phyloP scores from a whole-genome alignment of 2,113 vertebrate species.

The Mungos mungo region DNA sequence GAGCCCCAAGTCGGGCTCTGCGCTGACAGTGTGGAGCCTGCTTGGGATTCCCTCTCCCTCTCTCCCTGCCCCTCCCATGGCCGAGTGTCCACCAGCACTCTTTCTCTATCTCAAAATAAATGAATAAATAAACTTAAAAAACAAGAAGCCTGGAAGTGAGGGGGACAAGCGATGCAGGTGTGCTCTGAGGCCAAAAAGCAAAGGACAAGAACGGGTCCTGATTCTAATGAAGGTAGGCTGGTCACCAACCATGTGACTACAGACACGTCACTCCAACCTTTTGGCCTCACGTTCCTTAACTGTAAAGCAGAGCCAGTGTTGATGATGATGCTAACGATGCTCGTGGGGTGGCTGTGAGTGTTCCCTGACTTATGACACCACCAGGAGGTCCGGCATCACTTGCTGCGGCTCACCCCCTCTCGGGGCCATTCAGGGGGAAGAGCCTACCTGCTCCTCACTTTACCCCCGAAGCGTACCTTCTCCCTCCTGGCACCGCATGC shows the following conservation, averaged over 20 bases:
- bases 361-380: too few relatives aligned
- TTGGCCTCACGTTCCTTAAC: background rate
- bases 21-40: too few relatives aligned
- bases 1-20: too few relatives aligned
- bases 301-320: background rate
- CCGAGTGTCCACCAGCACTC: too few relatives aligned
- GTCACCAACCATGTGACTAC: background rate
- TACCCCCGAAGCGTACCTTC: too few relatives aligned
- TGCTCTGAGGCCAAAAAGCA: background rate
- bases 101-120: too few relatives aligned
- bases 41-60: too few relatives aligned
- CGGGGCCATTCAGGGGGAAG: background rate
- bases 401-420: background rate
- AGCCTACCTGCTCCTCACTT: too few relatives aligned
- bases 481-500: too few relatives aligned
- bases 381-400: background rate
- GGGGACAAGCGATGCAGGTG: background rate
- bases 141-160: background rate
- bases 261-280: too few relatives aligned
- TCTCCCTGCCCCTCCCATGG: too few relatives aligned
- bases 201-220: background rate
- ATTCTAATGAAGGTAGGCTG: background rate
- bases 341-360: rapidly evolving
- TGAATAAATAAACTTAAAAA: too few relatives aligned
- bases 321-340: background rate